Evolutionary conservation across 1,140 invertebrate species (phyloP).

Genomic region (Caenorhabditis remanei): DNA sequence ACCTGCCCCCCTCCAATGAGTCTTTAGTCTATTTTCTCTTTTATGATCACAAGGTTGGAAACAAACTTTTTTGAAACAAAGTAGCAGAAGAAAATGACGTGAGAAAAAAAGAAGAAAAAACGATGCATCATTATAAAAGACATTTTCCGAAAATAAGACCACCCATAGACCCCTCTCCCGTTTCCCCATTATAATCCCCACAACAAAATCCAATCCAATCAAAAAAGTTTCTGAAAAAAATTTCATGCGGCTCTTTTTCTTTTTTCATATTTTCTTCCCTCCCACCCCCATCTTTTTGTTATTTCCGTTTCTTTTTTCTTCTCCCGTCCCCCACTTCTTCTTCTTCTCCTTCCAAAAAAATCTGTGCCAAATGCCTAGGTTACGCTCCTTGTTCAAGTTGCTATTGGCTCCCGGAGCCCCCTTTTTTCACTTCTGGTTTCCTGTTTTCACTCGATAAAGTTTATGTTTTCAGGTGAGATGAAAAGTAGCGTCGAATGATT

Average conservation of each 20-base stretch:
- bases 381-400: background rate
- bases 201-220: background rate
- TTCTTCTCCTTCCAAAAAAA: background rate
- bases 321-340: background rate
- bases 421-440: background rate
- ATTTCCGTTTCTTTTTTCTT: background rate
- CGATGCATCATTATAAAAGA: background rate
- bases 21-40: slow-evolving; percentile 12
- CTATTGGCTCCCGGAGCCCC: background rate
- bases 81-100: too few species aligned
- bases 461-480: slow-evolving; percentile 36
- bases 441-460: background rate
- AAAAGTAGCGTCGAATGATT: slow-evolving; percentile 55
- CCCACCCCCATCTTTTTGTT: background rate
- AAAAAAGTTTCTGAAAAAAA: background rate
- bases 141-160: background rate
- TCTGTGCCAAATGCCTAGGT: background rate
- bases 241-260: background rate
- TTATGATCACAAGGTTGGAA: background rate
- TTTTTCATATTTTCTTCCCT: background rate
- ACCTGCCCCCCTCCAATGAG: background rate
- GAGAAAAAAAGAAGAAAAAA: background rate
- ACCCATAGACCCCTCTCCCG: background rate
- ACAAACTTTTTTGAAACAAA: background rate
- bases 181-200: background rate